Conservation (phyloP, 1,140 invertebrate genomes). For the Scaptomyza pallida region DNA sequence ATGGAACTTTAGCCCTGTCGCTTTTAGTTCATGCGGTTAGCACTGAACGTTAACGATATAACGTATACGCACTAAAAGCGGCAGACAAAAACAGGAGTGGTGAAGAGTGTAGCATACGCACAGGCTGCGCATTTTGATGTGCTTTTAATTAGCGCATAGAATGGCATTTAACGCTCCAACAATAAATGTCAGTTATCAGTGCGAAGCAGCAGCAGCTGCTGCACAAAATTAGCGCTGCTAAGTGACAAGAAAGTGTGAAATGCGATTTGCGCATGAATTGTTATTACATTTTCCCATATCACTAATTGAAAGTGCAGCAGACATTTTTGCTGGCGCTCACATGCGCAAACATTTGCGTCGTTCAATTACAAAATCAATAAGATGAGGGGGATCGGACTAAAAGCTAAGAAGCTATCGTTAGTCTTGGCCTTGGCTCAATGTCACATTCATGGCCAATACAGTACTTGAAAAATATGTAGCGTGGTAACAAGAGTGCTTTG, state of each 20-base stretch:
- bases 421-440: constrained; percentile 21
- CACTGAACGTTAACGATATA: constrained; percentile 21
- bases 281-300: constrained; percentile 36
- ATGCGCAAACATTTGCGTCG: background rate
- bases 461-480: constrained; percentile 16
- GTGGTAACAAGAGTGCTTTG: background rate
- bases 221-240: constrained; percentile 17
- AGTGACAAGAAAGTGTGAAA: constrained; percentile 10
- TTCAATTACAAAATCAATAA: constrained; percentile 31
- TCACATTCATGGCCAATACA: constrained; percentile 36
- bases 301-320: constrained; percentile 23
- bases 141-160: constrained; percentile 27
- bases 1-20: background rate
- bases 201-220: constrained; percentile 11
- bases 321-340: background rate
- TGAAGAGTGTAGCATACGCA: constrained; percentile 22
- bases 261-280: constrained; percentile 26
- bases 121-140: constrained; percentile 7
- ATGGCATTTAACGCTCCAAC: constrained; percentile 8
- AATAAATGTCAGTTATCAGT: constrained; percentile 21
- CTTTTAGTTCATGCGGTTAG: constrained; percentile 1
- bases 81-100: background rate
- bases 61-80: constrained; percentile 23
- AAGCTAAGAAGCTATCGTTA: background rate
- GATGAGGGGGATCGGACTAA: background rate